Evolutionary conservation across 2,888 invertebrate genomes (phyloP), one percentile per base, ranked within the genome.

Genomic region (Empis livida): DNA sequence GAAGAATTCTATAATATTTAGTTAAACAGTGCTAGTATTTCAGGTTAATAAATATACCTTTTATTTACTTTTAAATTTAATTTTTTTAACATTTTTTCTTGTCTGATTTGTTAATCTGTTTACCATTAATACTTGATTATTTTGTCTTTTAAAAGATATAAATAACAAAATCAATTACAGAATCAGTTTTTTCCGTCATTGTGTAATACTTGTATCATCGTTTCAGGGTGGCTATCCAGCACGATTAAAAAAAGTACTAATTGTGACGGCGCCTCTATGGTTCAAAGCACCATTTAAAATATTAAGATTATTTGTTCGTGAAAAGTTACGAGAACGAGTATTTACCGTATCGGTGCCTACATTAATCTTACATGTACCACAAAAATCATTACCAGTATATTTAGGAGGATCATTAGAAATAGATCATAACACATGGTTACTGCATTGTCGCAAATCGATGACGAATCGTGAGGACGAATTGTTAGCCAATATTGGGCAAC

Each of bases 241-340:
- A 27, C 86, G 94, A 62, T 73, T 97, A 64, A 95, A 95, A 72
- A 95, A 95, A 72, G 95, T 97, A 55, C 74, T 96, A 53, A 95
- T 97, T 64, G 95, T 93, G 59, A 94, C 95, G 53, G 95, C 96
- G 43, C 96, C 96, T 46, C 73, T 96, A 64, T 96, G 96, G 96
- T 96, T 96, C 72, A 94, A 93, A 72, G 95, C 95, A 50, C 95
- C 96, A 1, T 96, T 95, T 72, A 91, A 92, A 65, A 92, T 96
- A 62, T 77, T 96, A 46, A 80, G 95, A 46, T 73, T 96, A 59
- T 96, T 96, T 72, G 93, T 96, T 48, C 77, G 93, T 52, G 95
- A 96, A 72, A 96, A 96, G 72, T 73, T 96, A 57, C 78, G 95
- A 55, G 95, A 96, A 70, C 78, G 96, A 60, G 96, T 96, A 52